Evolutionary conservation across 2,113 vertebrate genomes (phyloP).

Genomic region (Triplophysa rosa): DNA sequence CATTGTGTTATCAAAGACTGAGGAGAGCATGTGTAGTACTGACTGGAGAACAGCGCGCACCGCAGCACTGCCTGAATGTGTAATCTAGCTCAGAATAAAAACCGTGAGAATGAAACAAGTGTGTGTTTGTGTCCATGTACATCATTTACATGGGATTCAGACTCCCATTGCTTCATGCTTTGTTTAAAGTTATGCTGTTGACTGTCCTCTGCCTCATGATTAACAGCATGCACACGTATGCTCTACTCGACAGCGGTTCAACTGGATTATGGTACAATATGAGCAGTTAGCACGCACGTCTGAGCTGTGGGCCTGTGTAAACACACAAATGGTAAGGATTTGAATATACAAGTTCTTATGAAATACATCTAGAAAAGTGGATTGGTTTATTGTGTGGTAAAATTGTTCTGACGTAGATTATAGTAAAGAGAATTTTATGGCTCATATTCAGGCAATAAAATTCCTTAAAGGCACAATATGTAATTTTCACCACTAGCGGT

Average conservation of each 20-base stretch:
- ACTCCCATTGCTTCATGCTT: constrained; percentile 12
- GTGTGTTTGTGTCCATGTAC: background rate
- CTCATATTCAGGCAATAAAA: background rate
- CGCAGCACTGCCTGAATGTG: constrained; percentile 40
- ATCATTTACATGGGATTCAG: background rate
- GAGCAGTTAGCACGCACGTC: background rate
- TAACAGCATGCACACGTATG: background rate
- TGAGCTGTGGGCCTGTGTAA: too few relatives aligned
- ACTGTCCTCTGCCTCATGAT: background rate
- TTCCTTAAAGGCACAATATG: background rate
- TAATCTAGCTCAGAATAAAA: constrained; percentile 68
- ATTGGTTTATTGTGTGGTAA: too few relatives aligned
- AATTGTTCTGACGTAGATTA: background rate
- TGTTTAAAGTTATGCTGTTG: constrained; percentile 19
- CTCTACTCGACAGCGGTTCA: background rate
- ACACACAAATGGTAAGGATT: too few relatives aligned
- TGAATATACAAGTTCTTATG: too few relatives aligned
- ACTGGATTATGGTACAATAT: background rate
- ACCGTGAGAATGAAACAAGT: constrained; percentile 47
- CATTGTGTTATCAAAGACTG: constrained; percentile 29
- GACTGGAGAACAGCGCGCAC: constrained; percentile 23
- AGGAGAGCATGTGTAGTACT: background rate
- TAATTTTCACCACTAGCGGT: too few relatives aligned
- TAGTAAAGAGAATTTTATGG: background rate
- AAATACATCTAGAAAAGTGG: too few relatives aligned